Evolutionary conservation across 2,888 invertebrate genomes (phyloP).

Genomic region (Cantharis lateralis): DNA sequence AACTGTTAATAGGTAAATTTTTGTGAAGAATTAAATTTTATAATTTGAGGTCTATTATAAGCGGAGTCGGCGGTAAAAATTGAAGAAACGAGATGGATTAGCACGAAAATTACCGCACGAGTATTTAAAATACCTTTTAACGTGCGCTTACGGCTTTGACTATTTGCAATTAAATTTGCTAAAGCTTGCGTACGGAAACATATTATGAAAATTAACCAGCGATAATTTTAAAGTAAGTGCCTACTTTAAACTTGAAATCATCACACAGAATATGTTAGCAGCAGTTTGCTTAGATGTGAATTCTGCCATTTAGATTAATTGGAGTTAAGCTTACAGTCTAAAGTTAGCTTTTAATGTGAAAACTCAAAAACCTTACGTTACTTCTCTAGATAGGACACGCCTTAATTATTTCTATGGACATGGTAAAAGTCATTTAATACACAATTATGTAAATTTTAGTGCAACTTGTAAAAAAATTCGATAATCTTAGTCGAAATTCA

Average conservation of each 20-base stretch:
- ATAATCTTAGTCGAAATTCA: slow-evolving; percentile 10
- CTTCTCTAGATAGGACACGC: slow-evolving; percentile 41
- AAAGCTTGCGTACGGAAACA: slow-evolving; percentile 25
- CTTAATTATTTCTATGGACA: slow-evolving; percentile 41
- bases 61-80: not conserved
- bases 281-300: slow-evolving; percentile 35
- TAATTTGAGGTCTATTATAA: not conserved
- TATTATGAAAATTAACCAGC: slow-evolving; percentile 33
- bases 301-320: slow-evolving; percentile 42
- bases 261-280: slow-evolving; percentile 41
- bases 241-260: slow-evolving; percentile 32
- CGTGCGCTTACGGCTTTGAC: slow-evolving; percentile 15
- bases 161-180: slow-evolving; percentile 29
- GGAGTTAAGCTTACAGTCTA: slow-evolving; percentile 37
- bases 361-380: slow-evolving; percentile 39
- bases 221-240: slow-evolving; percentile 34
- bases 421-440: slow-evolving; percentile 40
- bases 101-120: not conserved
- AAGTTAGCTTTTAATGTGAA: slow-evolving; percentile 36
- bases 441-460: slow-evolving; percentile 45
- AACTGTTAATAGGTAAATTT: not conserved
- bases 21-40: not conserved
- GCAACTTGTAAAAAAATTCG: slow-evolving; percentile 13
- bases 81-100: not conserved
- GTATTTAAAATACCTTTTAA: slow-evolving; percentile 12